Base-by-base conservation (phyloP, 2,797 vertebrate species). In the Cottoperca gobio region DNA sequence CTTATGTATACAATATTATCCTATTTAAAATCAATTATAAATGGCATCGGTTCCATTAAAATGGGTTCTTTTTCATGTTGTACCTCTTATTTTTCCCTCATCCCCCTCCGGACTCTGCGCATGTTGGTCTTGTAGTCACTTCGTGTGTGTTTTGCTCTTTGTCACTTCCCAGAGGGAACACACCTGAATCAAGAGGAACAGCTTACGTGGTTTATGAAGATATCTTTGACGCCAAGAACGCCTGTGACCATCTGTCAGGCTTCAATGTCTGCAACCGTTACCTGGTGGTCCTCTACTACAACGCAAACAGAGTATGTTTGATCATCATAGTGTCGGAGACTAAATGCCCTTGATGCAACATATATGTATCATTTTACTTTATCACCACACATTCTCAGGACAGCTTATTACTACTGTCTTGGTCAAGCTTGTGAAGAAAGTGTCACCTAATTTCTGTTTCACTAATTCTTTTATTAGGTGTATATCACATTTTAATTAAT, bases 221-320 rank as follows among this genome's bases (percentile, higher is more conserved):
- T 88, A 99, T 99, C 87, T 99, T 99, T 40, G 98, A 99, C 71
- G 97, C 98, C 84, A 99, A 99, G 92, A 99, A 99, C 0, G 97
- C 98, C 21, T 99, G 98, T 23, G 98, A 99, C 88, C 98, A 99
- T 78, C 92, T 99, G 19, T 99, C 98, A 0, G 98, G 98, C 59
- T 99, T 99, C 94, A 99, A 99, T 0, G 98, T 99, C 49, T 99
- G 98, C 94, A 99, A 99, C 94, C 95, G 98, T 91, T 99, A 99
- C 91, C 94, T 99, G 1, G 98, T 99, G 1, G 98, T 99, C 23
- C 91, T 99, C 73, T 99, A 99, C 92, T 99, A 99, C 70, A 99
- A 99, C 0, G 97, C 98, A 45, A 99, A 99, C 95, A 95, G 98
- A 93, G 98, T 97, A 93, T 0, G 97, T 94, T 65, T 9, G 0